These are phyloP conservation scores for Leptinotarsa peninsularis DNA, from an alignment of 2,888 invertebrate species.

Conservation along the genomic window DNA sequence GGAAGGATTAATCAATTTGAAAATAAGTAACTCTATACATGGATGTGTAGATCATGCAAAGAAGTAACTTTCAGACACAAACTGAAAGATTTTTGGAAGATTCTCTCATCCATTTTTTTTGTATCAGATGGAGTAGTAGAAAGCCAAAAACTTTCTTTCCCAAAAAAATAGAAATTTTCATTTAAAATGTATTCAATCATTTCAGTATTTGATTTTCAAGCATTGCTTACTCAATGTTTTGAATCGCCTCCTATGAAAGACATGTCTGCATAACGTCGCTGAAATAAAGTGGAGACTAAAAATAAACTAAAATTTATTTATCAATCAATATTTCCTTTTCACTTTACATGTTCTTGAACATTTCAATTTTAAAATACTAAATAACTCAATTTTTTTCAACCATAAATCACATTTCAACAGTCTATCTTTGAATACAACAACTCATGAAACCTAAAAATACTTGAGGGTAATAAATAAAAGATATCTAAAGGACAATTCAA, in stretches of 20 bases:
- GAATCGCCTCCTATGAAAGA: background rate
- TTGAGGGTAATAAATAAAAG: background rate
- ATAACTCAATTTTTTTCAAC: constrained; percentile 2
- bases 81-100: too few relatives aligned
- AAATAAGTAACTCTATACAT: too few relatives aligned
- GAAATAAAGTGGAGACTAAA: background rate
- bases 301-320: constrained; percentile 15
- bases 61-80: too few relatives aligned
- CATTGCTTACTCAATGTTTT: too few relatives aligned
- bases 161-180: too few relatives aligned
- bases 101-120: too few relatives aligned
- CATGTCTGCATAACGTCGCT: background rate
- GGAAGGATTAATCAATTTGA: too few relatives aligned
- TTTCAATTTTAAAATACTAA: constrained; percentile 10
- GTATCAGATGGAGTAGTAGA: too few relatives aligned
- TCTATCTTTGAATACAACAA: background rate
- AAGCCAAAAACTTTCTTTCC: too few relatives aligned
- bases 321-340: background rate
- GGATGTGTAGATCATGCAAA: too few relatives aligned
- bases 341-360: background rate
- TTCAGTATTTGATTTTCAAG: too few relatives aligned
- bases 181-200: too few relatives aligned
- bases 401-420: constrained; percentile 13
- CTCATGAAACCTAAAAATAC: constrained; percentile 4
- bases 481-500: background rate